Evolutionary conservation across 2,113 vertebrate species (phyloP), one percentile per base, ranked within the genome.

Genomic region (Cinclus cinclus): DNA sequence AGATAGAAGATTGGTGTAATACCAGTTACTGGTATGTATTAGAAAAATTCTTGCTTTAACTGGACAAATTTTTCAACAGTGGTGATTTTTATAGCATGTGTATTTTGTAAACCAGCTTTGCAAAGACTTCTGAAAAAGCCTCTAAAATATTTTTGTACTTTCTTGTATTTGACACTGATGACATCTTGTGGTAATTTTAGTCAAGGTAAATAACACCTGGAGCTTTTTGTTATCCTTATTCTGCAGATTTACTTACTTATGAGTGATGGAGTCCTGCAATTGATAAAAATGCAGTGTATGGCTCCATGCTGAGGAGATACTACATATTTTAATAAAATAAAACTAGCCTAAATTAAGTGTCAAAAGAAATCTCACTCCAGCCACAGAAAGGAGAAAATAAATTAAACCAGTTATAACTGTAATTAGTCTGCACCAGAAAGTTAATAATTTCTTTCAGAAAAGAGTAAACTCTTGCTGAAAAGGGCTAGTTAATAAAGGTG

Each of bases 151-250:
- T 58, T 59, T 67, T 49, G 12, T 39, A 17, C 7, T 67, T 67
- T 31, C 31, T 41, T 79, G 2, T 28, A 37, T 86, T 91, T 86
- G 49, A 69, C 71, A 73, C 59, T 41, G 53, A 53, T 71, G 94
- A 92, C 94, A 94, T 79, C 94, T 94, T 90, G 67, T 86, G 95
- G 87, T 76, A 75, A 63, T 1, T 59, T 46, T 37, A 71, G 19
- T 71, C 31, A 33, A 0, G 0, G 23, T 42, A 55, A 60, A 60
- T 9, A 52, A 6, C 23, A 55, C 13, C 20, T 47, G 33, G 12
- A 79, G 35, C 16, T n/a, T 80, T 88, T 86, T 83, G 27, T 68
- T n/a, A 25, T 83, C n/a, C 22, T 68, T 37, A 9, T 6, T 58
- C 27, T 76, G 52, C 28, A 67, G 46, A 49, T 3, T 6, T 27